phyloP scores from a whole-genome alignment of 2,888 invertebrate genomes.

The Uropetala carovei region DNA sequence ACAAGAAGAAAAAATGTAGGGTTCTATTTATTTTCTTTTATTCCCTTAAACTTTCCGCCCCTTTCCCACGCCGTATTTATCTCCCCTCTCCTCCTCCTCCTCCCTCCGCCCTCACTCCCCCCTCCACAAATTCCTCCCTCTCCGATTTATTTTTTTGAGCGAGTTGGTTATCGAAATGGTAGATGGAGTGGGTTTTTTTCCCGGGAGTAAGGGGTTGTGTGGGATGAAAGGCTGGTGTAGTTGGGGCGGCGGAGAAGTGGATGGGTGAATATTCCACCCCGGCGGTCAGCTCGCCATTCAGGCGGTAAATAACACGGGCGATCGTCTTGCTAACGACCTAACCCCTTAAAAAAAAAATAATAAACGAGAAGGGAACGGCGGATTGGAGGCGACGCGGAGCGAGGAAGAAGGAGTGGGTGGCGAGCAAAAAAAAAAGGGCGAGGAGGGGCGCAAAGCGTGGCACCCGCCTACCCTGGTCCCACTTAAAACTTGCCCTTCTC shows the following conservation, averaged over 20 bases:
- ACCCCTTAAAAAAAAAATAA: conserved; percentile 44
- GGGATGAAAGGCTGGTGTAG: not conserved
- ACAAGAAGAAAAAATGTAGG: not conserved
- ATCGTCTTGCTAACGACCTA: conserved; percentile 57
- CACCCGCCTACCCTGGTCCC: conserved; percentile 1
- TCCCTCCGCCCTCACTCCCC: too few species aligned
- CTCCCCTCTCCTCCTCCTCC: too few species aligned
- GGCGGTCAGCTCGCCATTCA: conserved; percentile 46
- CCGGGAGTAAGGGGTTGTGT: not conserved
- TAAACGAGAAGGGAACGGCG: not conserved
- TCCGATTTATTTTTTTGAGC: conserved; percentile 3
- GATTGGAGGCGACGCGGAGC: not conserved
- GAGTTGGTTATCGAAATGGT: conserved; percentile 14
- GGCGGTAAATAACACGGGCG: conserved; percentile 58
- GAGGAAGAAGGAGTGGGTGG: not conserved
- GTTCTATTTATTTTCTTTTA: not conserved
- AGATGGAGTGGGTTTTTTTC: not conserved
- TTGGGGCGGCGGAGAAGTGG: not conserved
- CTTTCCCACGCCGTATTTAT: too few species aligned
- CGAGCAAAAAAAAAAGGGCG: not conserved
- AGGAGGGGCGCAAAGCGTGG: conserved; percentile 17
- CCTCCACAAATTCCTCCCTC: too few species aligned
- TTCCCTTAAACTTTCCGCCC: not conserved
- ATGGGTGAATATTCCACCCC: conserved; percentile 54
- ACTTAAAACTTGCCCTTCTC: not conserved